Base-by-base conservation (phyloP, 2,888 invertebrate genomes). In the Octonoba sinensis region DNA sequence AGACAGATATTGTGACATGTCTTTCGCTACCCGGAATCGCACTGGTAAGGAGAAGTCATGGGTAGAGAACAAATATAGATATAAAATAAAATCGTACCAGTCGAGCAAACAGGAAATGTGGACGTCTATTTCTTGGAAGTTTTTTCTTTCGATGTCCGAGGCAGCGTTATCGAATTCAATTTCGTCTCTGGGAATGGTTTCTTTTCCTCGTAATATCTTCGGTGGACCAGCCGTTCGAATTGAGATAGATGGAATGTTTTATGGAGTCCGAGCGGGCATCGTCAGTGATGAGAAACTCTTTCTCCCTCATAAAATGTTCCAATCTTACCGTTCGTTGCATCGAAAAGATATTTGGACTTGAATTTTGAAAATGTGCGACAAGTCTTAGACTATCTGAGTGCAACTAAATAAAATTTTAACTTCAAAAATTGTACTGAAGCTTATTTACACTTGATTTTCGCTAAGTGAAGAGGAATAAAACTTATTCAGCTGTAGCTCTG, bases 21-120 rank as follows among this genome's bases (percentile, higher is more conserved):
- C 67, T 22, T 64, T 79, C 54, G 73, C 67, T 72, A 69, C 62
- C 60, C 56, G 51, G 56, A 57, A 79, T 67, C 54, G 73, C 69
- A 81, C 73, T 73, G 73, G 69, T 73, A 66, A 57, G 56, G 36
- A 24, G 20, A 18, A 18, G 46, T 22, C 20, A 51, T 15, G 51
- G 15, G 2, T 36, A 18, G 24, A 59, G 47, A 44, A 44, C n/a
- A 15, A 62, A 22, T 49, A 47, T 49, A 79, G 65, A 79, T 79
- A 66, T 72, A 73, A 65, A 81, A 81, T 81, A 81, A 73, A 81
- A 67, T 60, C 79, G 36, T 73, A 47, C 69, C 74, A 54, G 74
- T 70, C 69, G 81, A 82, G 71, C 81, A 82, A 82, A 75, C 81
- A 82, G 81, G 81, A 82, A 82, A 82, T 82, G 74, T 64, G 75